Base-by-base conservation (phyloP, 1,140 invertebrate species). In the Eumeta japonica region DNA sequence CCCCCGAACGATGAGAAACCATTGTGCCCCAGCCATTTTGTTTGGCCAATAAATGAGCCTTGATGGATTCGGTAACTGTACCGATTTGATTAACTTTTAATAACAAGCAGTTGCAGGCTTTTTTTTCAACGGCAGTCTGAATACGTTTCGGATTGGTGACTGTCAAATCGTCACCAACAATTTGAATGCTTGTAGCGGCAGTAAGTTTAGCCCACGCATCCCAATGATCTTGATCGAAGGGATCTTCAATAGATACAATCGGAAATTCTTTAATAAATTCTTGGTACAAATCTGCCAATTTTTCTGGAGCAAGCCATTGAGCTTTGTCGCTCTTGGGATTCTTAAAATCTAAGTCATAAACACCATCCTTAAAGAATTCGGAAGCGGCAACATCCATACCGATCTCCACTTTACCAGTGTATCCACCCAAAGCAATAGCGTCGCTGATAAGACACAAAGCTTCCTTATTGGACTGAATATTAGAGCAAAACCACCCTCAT, bases 71-170 rank as follows among this genome's bases (percentile, higher is more conserved):
- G 9, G 92, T 95, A 0, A 98, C 87, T 17, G 86, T 86, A 34
- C 94, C 94, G 54, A 98, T 98, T 79, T 97, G 94, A 63, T 97
- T 98, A 1, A 98, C 92, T 68, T 98, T 98, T 42, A 98, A 70
- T 17, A 98, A 73, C 16, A 98, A 76, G 56, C 90, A 93, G 67
- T 98, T 97, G 79, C 93, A 97, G 30, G 92, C 86, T 53, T 94
- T 92, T 77, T 91, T 89, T 17, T 97, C 93, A 40, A 97, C 85
- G 15, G 90, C 94, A 15, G 82, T 92, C 61, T 89, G 79, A 55
- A 98, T 97, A 49, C 94, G 80, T 59, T 89, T 91, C 9, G 89
- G 87, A 60, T 94, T 94, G 43, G 79, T 80, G 5, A 80, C 47
- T 43, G 92, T 92, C 56, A 98, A 80, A 79, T 98, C 95, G 65